Percentiles rank a stretch among this genome's conserved stretches.
These are phyloP conservation scores for Brachyptera putata DNA, from an alignment of 2,888 invertebrate species.

Conservation along the genomic window DNA sequence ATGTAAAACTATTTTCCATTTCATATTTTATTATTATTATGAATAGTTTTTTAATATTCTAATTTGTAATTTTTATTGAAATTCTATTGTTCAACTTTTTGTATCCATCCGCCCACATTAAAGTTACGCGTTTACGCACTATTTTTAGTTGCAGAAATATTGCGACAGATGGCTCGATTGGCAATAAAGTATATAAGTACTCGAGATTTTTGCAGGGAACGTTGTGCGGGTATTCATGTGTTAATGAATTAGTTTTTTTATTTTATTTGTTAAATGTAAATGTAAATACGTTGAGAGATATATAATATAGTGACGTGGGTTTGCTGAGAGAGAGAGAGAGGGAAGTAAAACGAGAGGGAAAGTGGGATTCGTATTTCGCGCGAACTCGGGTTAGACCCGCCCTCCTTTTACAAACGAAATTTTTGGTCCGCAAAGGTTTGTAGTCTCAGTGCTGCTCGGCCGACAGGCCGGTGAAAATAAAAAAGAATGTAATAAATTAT, in stretches of 20 bases:
- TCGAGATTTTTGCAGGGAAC: neutral
- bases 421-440: constrained; percentile 27
- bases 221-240: too few relatives aligned
- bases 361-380: constrained; percentile 32
- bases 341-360: too few relatives aligned
- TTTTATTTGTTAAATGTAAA: neutral
- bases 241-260: constrained; percentile 15
- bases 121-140: constrained; percentile 59
- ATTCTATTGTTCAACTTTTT: constrained; percentile 42
- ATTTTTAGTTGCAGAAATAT: constrained; percentile 62
- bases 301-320: neutral
- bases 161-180: constrained; percentile 62
- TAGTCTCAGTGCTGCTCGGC: constrained; percentile 30
- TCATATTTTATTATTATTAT: constrained; percentile 47
- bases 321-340: too few relatives aligned
- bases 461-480: constrained; percentile 28
- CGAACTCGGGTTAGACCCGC: constrained; percentile 24
- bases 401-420: constrained; percentile 25
- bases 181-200: constrained; percentile 43
- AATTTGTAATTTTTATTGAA: constrained; percentile 49
- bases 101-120: constrained; percentile 40
- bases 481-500: constrained; percentile 30
- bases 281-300: constrained; percentile 4
- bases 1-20: neutral
- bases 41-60: constrained; percentile 50